Evolutionary conservation across 2,888 invertebrate species (phyloP).

Genomic region (Thymelicus lineola): DNA sequence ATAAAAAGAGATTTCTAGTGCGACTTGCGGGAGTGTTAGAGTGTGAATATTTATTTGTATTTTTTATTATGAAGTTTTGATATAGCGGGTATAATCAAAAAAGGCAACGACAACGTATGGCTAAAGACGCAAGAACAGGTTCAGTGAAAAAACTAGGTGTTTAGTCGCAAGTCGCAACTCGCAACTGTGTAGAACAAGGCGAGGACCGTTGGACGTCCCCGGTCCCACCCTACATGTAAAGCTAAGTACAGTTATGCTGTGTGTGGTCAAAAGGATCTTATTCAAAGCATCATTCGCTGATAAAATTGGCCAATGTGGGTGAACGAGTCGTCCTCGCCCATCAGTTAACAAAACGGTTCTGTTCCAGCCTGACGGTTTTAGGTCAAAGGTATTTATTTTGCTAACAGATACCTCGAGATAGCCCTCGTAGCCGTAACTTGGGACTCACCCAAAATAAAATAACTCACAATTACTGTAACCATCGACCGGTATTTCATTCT

Average conservation of each 20-base stretch:
- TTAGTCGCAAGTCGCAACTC: no score
- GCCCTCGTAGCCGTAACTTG: slow-evolving; percentile 57
- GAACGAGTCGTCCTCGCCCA: slow-evolving; percentile 50
- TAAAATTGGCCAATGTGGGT: slow-evolving; percentile 52
- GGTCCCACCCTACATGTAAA: slow-evolving; percentile 47
- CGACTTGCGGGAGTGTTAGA: no score
- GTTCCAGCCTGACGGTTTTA: slow-evolving; percentile 64
- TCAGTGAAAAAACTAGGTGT: slow-evolving; percentile 25
- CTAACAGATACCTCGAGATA: slow-evolving; percentile 64
- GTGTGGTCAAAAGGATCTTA: slow-evolving; percentile 53
- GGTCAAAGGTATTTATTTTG: slow-evolving; percentile 77
- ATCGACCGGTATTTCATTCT: slow-evolving; percentile 44
- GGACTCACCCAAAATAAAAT: slow-evolving; percentile 58
- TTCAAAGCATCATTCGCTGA: slow-evolving; percentile 53
- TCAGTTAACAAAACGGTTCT: slow-evolving; percentile 60
- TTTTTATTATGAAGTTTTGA: slow-evolving; percentile 10
- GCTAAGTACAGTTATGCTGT: slow-evolving; percentile 57
- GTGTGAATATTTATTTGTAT: neutral
- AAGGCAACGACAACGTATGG: slow-evolving; percentile 18
- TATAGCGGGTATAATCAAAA: slow-evolving; percentile 9
- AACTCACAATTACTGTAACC: slow-evolving; percentile 53
- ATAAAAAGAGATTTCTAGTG: no score
- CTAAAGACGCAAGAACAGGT: slow-evolving; percentile 11
- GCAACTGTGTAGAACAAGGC: slow-evolving; percentile 41
- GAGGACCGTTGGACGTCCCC: slow-evolving; percentile 48